Evolutionary conservation across 2,888 invertebrate species (phyloP), one percentile per base, ranked within the genome.

Genomic region (Atrina japonica): DNA sequence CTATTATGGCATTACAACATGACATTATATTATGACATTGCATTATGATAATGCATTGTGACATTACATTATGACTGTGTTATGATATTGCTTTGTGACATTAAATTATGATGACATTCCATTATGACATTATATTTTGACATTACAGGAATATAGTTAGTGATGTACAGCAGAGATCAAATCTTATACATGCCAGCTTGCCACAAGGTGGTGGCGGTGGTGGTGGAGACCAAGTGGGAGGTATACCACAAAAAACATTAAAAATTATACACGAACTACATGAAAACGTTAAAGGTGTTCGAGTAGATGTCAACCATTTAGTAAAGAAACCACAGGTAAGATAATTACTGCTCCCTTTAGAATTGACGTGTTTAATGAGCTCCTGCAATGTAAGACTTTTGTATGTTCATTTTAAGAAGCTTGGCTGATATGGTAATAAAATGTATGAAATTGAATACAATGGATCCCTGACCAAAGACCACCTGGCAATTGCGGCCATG

Each of bases 191-290:
- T 63, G 60, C 60, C 29, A 72, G 65, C 29, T 52, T 81, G 30
- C 71, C 63, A 16, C 73, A 25, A 60, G 67, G 47, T 9, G 73
- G 70, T 5, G 76, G 64, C 3, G 58, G 73, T 43, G 71, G 64
- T 11, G 76, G 75, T 7, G n/a, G n/a, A n/a, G n/a, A n/a, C n/a
- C n/a, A n/a, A n/a, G 74, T 67, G n/a, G 77, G 76, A 2, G 77
- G 73, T 11, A 66, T 65, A 14, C 77, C 69, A 27, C 70, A 82
- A 6, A 75, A 79, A 59, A 69, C 82, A 27, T 78, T 80, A 55
- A 75, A 81, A 49, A 75, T 72, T 1, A 61, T 85, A 43, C 82
- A 86, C 67, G 85, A 87, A 66, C 66, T 87, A n/a, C 81, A 83
- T 25, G 86, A 86, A 59, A 80, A 79, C 64, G 66, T 87, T 14